Conservation (phyloP, 2,888 invertebrate species). For the Monoplex corrugatus region DNA sequence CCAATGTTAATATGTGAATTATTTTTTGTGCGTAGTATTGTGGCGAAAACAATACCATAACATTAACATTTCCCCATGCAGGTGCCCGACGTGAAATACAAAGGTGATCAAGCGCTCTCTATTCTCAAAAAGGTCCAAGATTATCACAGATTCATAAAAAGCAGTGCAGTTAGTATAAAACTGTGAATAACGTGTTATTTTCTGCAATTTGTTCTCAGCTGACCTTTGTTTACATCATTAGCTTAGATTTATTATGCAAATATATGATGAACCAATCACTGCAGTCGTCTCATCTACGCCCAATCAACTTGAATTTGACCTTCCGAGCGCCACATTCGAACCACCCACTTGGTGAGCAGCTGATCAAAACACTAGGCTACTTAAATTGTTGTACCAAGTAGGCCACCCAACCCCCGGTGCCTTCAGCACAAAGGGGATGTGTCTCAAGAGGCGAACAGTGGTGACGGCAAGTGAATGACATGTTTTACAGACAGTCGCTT, state of each 20-base stretch:
- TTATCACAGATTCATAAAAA: neutral
- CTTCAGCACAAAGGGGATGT: no score
- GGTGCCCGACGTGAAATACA: neutral
- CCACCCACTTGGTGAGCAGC: constrained; percentile 1
- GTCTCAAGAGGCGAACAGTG: no score
- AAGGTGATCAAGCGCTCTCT: neutral
- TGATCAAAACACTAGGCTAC: neutral
- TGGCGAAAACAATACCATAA: neutral
- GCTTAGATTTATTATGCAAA: constrained; percentile 4
- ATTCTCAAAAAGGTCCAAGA: neutral
- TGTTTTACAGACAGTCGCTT: no score
- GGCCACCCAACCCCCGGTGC: no score
- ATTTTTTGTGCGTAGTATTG: neutral
- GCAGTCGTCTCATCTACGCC: neutral
- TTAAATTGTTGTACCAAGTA: no score
- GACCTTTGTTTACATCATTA: neutral
- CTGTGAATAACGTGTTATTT: neutral
- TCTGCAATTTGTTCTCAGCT: neutral
- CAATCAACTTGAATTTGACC: constrained; percentile 36
- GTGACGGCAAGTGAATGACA: no score
- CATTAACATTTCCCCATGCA: constrained; percentile 39
- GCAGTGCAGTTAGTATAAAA: neutral
- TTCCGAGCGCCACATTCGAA: constrained; percentile 24
- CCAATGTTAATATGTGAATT: neutral
- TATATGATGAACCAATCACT: neutral